phyloP scores from a whole-genome alignment of 2,113 vertebrate species.

The Panurus biarmicus region DNA sequence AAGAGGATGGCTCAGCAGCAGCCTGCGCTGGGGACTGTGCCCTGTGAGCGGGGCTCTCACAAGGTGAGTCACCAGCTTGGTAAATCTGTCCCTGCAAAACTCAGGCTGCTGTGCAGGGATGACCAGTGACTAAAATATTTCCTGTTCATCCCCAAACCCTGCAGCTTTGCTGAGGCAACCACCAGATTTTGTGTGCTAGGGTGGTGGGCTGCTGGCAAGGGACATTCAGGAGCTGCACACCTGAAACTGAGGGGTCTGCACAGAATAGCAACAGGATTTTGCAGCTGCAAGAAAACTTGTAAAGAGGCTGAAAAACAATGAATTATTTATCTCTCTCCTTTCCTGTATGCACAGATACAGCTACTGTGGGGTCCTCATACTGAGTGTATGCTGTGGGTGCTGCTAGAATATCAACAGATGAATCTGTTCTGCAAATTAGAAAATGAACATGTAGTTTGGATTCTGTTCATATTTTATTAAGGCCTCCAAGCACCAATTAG shows the following conservation, averaged over 20 bases:
- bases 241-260: background rate
- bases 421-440: background rate
- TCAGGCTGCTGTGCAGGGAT: background rate
- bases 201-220: background rate
- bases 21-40: background rate
- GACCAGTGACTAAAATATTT: background rate
- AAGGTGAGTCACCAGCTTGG: background rate
- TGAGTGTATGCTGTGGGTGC: background rate
- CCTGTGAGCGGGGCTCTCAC: background rate
- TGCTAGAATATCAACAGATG: background rate
- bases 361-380: background rate
- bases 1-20: background rate
- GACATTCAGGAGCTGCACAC: background rate
- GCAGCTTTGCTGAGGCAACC: background rate
- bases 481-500: constrained; percentile 7
- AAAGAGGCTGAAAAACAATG: background rate
- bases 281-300: background rate
- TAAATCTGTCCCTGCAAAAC: background rate
- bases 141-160: background rate
- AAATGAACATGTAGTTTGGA: background rate
- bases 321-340: background rate
- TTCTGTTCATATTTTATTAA: background rate
- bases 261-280: background rate
- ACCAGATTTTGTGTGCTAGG: background rate
- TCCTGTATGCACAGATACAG: background rate